Conservation (phyloP, 2,797 vertebrate species). For the Adelosebastes latens region DNA sequence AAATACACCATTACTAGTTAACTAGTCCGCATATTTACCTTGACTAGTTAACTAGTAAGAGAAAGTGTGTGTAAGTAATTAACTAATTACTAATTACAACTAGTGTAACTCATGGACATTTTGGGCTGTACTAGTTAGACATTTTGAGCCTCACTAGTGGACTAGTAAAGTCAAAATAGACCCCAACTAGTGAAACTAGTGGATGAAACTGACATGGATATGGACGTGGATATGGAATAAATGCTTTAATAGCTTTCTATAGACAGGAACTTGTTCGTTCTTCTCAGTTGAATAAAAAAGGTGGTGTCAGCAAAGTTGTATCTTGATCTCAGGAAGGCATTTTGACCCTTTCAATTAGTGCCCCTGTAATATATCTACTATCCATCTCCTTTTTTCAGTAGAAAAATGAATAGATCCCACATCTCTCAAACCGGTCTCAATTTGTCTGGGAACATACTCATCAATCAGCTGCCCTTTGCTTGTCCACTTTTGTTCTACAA, state of each 20-base stretch:
- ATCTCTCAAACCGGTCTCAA: conserved; percentile 1
- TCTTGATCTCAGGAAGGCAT: not conserved
- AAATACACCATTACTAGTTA: not conserved
- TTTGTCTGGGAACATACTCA: conserved; percentile 42
- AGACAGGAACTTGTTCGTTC: not conserved
- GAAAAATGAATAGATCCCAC: not conserved
- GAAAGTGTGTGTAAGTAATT: not conserved
- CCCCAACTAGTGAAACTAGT: not conserved
- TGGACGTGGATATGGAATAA: not conserved
- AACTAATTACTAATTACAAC: not conserved
- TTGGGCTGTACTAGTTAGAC: not conserved
- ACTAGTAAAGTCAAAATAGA: not conserved
- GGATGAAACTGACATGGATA: not conserved
- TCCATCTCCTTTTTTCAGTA: not conserved
- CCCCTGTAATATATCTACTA: not conserved
- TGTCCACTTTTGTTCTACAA: conserved; percentile 49
- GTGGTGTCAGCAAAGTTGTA: not conserved
- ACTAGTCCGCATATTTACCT: not conserved
- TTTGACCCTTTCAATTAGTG: not conserved
- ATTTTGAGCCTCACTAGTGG: not conserved
- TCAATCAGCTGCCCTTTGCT: conserved; percentile 57
- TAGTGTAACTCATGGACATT: not conserved
- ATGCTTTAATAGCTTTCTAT: not conserved
- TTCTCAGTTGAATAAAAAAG: not conserved
- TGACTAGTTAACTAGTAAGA: not conserved